Percentiles rank a stretch among this genome's conserved stretches.
These are phyloP conservation scores for Pseudochromis fuscus DNA, from an alignment of 2,797 vertebrate genomes.

Conservation along the genomic window DNA sequence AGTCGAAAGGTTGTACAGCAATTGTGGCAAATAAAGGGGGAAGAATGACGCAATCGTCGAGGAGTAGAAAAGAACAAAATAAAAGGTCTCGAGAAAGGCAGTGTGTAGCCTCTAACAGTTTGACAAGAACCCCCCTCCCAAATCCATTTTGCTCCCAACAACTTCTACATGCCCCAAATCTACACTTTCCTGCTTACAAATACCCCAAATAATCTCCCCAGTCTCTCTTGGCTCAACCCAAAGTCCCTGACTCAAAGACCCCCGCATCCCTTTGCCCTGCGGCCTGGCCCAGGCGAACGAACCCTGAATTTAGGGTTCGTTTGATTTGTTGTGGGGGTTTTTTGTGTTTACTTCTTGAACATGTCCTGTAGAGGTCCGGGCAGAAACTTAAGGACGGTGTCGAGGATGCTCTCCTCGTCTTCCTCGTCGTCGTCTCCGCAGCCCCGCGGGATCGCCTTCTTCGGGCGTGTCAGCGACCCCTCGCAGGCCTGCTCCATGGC, in stretches of 20 bases:
- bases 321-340: constrained; percentile 12
- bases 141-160: background rate
- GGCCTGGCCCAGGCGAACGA: constrained; percentile 53
- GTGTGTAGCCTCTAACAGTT: constrained; percentile 84
- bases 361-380: constrained; percentile 98
- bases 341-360: constrained; percentile 95
- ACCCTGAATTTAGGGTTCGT: constrained; percentile 58
- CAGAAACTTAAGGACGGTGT: constrained; percentile 99
- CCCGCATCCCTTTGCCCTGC: constrained; percentile 49
- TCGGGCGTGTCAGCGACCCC: constrained; percentile 96
- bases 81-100: constrained; percentile 79
- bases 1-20: constrained; percentile 59
- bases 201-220: constrained; percentile 1
- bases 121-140: constrained; percentile 56
- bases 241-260: constrained; percentile 37
- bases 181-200: constrained; percentile 24
- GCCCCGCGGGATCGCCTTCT: constrained; percentile 96
- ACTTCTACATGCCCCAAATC: constrained; percentile 32
- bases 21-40: constrained; percentile 47
- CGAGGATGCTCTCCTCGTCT: constrained; percentile 98
- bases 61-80: constrained; percentile 78
- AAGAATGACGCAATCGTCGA: constrained; percentile 45
- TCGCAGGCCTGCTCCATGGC: constrained; percentile 98
- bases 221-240: constrained; percentile 14
- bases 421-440: constrained; percentile 97